Evolutionary conservation across 2,113 vertebrate species (phyloP), one percentile per base, ranked within the genome.

Genomic region (Pampusana beccarii): DNA sequence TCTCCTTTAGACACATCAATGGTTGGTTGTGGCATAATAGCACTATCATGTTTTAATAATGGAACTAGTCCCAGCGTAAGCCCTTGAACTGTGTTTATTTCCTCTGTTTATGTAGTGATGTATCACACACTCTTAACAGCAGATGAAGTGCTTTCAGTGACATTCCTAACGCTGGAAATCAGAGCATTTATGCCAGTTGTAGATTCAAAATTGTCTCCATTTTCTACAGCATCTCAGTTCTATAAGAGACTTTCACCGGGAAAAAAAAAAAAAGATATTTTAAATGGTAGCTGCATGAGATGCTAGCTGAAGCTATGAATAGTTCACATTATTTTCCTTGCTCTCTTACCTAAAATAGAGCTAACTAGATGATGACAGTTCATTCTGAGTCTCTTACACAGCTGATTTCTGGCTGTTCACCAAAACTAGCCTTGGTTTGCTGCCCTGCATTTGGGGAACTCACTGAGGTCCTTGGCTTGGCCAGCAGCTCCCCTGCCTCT

Each of bases 111-210:
- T 29, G 57, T 19, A 26, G 77, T 69, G 80, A 93, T 91, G 80
- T 61, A 81, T 91, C 80, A 80, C 78, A 88, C 58, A 3, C 64
- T 87, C 69, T 77, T 11, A 87, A 84, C n/a, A 92, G 66, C 80
- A 94, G 80, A 79, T 5, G 1, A 93, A 94, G 79, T 80, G 58
- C 42, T 92, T 62, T 18, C 57, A 69, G 67, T 91, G 94, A 89
- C 92, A 96, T 92, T 92, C 61, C 62, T 70, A 85, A 38, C 54
- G 65, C 80, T 87, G 66, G 44, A 91, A 95, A 94, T 83, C 69
- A 67, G 85, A 70, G 36, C 65, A 18, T 77, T 96, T 85, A 29
- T 56, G 62, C 36, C 57, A 91, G n/a, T 23, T 87, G 62, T 38
- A 50, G 38, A 65, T 46, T 72, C 56, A 75, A 66, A 96, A 82